Evolutionary conservation across 2,888 invertebrate genomes (phyloP), one percentile per base, ranked within the genome.

Genomic region (Steinernema carpocapsae): DNA sequence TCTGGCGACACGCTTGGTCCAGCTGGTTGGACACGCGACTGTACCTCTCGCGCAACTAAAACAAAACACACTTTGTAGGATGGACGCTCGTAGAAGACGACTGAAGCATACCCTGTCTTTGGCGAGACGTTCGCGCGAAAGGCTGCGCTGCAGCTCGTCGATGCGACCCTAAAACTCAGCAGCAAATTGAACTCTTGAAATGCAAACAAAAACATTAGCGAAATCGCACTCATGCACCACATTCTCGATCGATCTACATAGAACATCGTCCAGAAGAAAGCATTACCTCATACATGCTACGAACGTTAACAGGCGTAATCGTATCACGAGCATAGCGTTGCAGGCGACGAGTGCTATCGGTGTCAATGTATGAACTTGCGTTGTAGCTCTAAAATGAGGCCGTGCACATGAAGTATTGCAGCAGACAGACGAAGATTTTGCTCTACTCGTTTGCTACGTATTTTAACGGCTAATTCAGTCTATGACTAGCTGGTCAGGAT

Each of bases 41-140:
- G 80, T 86, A 87, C 74, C 85, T 82, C 75, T 79, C 78, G 76
- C 84, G 83, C 80, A 86, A 80, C 86, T 86, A 77, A 82, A 86
- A 71, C 52, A n/a, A n/a, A n/a, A n/a, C 29, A 74, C 42, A 24
- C 17, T n/a, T 37, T 37, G 48, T 52, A 52, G 29, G 10, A 59
- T n/a, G 24, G 12, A 71, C 12, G 26, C 43, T 12, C 42, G 26
- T 22, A 37, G 56, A 73, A 73, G 46, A 14, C 19, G 29, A 14
- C 29, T 32, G 45, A 17, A 72, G 26, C 85, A 80, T 78, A 86
- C 86, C 82, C 84, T 78, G 74, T 87, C 87, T 77, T 83, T 83
- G 72, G 82, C 82, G 76, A 83, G 82, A 32, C 83, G 81, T 76
- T 86, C 86, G 52, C 85, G 83, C 48, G 86, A 86, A 74, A 86